Evolutionary conservation across 1,140 invertebrate genomes (phyloP).

Genomic region (Drosophila mojavensis): DNA sequence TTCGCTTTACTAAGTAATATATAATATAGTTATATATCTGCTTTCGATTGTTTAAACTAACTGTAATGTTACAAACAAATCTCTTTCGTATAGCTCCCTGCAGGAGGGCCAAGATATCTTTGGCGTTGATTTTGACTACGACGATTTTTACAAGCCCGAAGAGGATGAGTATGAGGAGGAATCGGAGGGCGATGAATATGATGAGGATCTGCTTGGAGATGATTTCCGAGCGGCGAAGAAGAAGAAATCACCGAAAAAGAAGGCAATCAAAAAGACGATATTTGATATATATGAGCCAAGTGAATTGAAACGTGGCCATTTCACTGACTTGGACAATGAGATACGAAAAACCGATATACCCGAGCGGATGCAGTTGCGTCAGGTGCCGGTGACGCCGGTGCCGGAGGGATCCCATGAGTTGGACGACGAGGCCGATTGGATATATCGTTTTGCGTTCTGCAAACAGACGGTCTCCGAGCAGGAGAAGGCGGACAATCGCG

Average conservation of each 20-base stretch:
- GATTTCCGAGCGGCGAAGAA: slow-evolving; percentile 85
- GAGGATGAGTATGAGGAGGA: slow-evolving; percentile 95
- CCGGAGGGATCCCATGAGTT: slow-evolving; percentile 94
- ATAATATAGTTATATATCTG: no score
- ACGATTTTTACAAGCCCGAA: slow-evolving; percentile 96
- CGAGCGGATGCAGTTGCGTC: slow-evolving; percentile 95
- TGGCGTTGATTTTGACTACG: slow-evolving; percentile 99
- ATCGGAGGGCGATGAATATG: slow-evolving; percentile 90
- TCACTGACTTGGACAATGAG: slow-evolving; percentile 97
- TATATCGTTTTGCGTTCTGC: slow-evolving; percentile 96
- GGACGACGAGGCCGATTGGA: slow-evolving; percentile 98
- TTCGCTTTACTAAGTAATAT: no score
- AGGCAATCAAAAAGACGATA: slow-evolving; percentile 94
- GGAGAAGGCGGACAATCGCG: slow-evolving; percentile 85
- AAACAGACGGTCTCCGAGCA: slow-evolving; percentile 92
- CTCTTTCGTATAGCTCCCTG: slow-evolving; percentile 88
- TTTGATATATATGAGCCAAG: slow-evolving; percentile 98
- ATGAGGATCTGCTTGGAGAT: slow-evolving; percentile 87
- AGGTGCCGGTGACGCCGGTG: slow-evolving; percentile 93
- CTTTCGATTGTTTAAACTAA: no score
- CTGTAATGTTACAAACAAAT: no score
- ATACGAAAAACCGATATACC: slow-evolving; percentile 95
- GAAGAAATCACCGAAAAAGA: slow-evolving; percentile 91
- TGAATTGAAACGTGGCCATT: slow-evolving; percentile 97
- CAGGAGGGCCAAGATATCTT: slow-evolving; percentile 99